Evolutionary conservation across 2,797 vertebrate species (phyloP), one percentile per base, ranked within the genome.

Genomic region (Sebastes cheni): DNA sequence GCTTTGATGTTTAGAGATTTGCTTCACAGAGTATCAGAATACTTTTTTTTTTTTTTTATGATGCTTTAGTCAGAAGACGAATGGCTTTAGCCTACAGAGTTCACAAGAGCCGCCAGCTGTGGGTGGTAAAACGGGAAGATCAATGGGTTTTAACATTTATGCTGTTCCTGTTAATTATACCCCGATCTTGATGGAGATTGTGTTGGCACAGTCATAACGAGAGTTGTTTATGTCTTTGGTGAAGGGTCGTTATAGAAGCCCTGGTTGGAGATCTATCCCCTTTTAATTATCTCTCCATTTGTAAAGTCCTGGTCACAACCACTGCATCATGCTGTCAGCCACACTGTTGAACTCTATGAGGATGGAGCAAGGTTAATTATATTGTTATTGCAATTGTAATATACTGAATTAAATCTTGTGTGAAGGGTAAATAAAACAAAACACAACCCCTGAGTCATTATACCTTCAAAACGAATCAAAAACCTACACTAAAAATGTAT

Each of bases 211-310:
- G 86, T 83, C 74, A 75, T 83, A 90, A 88, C 50, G 22, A 83
- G 67, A 88, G 75, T 82, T 93, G 81, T 91, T 89, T 86, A 89
- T 88, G 85, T 85, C 81, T 88, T 83, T 86, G 72, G 70, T 75
- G 67, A 86, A 84, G 79, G 69, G 82, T 90, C 81, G 84, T 86
- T 90, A 86, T 54, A 71, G 67, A 78, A 39, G 70, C 66, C 71
- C 70, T 67, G 54, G 68, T 81, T 79, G 62, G 70, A 80, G 75
- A 72, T 82, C 80, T 85, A 88, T 88, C 78, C 82, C 66, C 66
- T 88, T 89, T 91, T 88, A 92, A 91, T 91, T 84, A 89, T 85
- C 65, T 84, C 64, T 69, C 67, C 68, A 87, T 88, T 90, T 88
- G 82, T 86, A 75, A 80, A 74, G 77, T 77, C 71, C 77, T 34